Percentiles rank a stretch among this genome's conserved stretches.
phyloP scores from a whole-genome alignment of 30 jellyfish, hydroid and myxozoan genomes.

The Aurelia coerulea region DNA sequence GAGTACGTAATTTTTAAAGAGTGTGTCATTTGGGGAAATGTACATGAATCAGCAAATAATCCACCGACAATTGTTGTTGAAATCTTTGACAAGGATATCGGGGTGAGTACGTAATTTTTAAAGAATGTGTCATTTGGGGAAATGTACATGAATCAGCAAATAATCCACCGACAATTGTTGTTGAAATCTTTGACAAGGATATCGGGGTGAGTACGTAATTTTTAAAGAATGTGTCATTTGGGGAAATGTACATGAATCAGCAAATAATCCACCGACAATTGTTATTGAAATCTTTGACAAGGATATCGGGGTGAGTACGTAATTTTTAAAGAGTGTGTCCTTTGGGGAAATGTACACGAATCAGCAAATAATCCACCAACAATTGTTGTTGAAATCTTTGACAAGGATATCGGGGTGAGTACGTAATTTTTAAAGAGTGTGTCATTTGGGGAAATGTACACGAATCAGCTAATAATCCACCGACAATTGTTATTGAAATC shows the following conservation, averaged over 20 bases:
- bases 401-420: conserved; percentile 16
- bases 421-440: conserved; percentile 66
- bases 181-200: conserved; percentile 81
- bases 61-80: conserved; percentile 93
- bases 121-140: conserved; percentile 90
- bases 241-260: conserved; percentile 88
- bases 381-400: conserved; percentile 85
- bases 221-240: conserved; percentile 83
- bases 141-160: conserved; percentile 78
- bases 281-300: conserved; percentile 90
- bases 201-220: neutral
- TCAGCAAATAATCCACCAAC: conserved; percentile 91
- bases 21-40: conserved; percentile 90
- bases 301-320: neutral
- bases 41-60: conserved; percentile 74
- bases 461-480: conserved; percentile 86
- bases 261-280: conserved; percentile 89
- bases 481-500: conserved; percentile 85
- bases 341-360: conserved; percentile 94
- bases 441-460: conserved; percentile 90
- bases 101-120: conserved; percentile 22
- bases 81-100: conserved; percentile 68
- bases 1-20: conserved; percentile 56
- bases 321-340: conserved; percentile 73
- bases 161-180: conserved; percentile 91